phyloP scores from a whole-genome alignment of 2,888 invertebrate genomes.

The Holacanthella duospinosa region DNA sequence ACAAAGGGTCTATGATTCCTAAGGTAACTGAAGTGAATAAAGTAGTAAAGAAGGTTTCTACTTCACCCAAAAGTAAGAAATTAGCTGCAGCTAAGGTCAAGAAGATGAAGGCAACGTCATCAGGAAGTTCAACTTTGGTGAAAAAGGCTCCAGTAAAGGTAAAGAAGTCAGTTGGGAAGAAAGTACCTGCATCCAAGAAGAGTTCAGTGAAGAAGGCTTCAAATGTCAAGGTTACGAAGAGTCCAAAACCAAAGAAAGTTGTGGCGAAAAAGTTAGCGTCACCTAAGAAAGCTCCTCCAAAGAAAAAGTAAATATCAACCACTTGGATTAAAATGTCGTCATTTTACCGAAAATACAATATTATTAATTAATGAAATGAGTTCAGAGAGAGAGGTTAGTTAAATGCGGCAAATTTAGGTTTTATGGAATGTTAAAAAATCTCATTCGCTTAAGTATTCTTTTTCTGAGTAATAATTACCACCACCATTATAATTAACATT shows the following conservation, averaged over 20 bases:
- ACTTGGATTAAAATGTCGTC: background rate
- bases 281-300: slow-evolving; percentile 12
- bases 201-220: background rate
- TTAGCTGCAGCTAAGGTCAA: background rate
- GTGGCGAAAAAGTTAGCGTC: slow-evolving; percentile 6
- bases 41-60: background rate
- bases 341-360: background rate
- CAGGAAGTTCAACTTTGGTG: background rate
- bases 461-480: no score
- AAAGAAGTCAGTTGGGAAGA: background rate
- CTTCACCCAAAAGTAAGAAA: background rate
- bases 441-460: no score
- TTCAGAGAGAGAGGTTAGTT: no score
- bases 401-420: no score
- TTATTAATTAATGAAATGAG: no score
- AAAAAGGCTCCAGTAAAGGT: slow-evolving; percentile 8
- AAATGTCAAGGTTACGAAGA: slow-evolving; percentile 12
- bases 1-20: background rate
- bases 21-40: background rate
- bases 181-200: background rate
- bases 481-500: no score
- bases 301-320: slow-evolving; percentile 7
- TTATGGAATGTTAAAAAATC: no score
- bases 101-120: background rate
- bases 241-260: background rate